phyloP scores from a whole-genome alignment of 2,888 invertebrate genomes.

The Eumerus sabulonum region DNA sequence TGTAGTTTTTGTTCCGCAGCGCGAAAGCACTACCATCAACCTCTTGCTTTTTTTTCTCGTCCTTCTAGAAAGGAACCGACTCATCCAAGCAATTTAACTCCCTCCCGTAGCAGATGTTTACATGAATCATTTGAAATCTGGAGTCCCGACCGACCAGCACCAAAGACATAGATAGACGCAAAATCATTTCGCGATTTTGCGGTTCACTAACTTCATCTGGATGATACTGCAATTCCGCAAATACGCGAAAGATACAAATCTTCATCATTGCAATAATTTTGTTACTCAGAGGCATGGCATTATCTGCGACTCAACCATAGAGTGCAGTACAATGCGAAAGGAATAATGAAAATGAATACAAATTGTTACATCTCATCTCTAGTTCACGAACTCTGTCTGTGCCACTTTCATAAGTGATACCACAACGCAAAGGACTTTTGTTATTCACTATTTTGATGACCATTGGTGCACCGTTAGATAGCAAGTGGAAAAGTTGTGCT shows the following conservation, averaged over 20 bases:
- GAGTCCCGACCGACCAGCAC: too few relatives aligned
- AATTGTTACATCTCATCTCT: constrained; percentile 10
- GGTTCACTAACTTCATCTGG: not conserved
- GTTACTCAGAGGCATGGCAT: constrained; percentile 14
- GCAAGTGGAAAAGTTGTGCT: constrained; percentile 27
- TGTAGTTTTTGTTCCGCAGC: too few relatives aligned
- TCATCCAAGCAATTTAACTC: constrained; percentile 1
- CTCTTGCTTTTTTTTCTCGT: too few relatives aligned
- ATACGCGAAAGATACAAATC: constrained; percentile 31
- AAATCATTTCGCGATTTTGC: constrained; percentile 3
- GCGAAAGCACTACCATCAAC: too few relatives aligned
- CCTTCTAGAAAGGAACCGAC: not conserved
- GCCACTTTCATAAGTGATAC: not conserved
- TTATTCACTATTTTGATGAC: not conserved
- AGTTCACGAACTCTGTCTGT: not conserved
- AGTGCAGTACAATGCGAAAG: not conserved
- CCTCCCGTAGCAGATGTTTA: too few relatives aligned
- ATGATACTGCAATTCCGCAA: constrained; percentile 23
- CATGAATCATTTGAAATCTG: too few relatives aligned
- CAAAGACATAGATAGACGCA: too few relatives aligned
- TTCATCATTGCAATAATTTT: constrained; percentile 36
- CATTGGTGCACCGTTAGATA: too few relatives aligned
- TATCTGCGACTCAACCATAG: constrained; percentile 15
- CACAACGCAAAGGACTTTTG: constrained; percentile 16
- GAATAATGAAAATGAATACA: constrained; percentile 25